A percentile compares a stretch with the other conserved stretches of the same genome.
Evolutionary conservation across 2,797 vertebrate genomes (phyloP).

Genomic region (Hoplostethus atlanticus): DNA sequence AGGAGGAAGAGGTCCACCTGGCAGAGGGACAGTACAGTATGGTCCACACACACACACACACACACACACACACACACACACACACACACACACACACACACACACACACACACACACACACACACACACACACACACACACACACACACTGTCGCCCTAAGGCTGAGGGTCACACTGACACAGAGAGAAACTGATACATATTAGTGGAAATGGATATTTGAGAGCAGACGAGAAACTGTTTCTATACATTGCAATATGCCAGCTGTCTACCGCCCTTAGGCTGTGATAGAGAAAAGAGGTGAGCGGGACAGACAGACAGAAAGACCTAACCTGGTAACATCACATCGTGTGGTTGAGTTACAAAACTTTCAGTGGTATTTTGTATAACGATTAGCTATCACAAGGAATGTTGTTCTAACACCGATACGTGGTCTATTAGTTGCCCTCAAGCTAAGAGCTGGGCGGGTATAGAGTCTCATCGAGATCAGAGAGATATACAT

Average conservation of each 20-base stretch:
- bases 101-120: slow-evolving; percentile 20
- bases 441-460: not conserved
- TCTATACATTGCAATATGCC: slow-evolving; percentile 47
- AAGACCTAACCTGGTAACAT: not conserved
- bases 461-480: not conserved
- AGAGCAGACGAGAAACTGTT: slow-evolving; percentile 39
- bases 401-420: slow-evolving; percentile 12
- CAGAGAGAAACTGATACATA: slow-evolving; percentile 51
- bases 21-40: slow-evolving; percentile 56
- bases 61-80: slow-evolving; percentile 19
- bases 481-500: not conserved
- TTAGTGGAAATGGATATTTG: slow-evolving; percentile 60
- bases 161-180: slow-evolving; percentile 48
- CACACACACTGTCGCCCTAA: slow-evolving; percentile 29
- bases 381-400: not conserved
- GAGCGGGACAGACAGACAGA: not conserved
- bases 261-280: slow-evolving; percentile 58
- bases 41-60: slow-evolving; percentile 25
- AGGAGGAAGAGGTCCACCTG: slow-evolving; percentile 79
- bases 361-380: not conserved
- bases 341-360: slow-evolving; percentile 22
- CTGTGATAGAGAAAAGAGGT: slow-evolving; percentile 36
- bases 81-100: slow-evolving; percentile 13
- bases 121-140: slow-evolving; percentile 27
- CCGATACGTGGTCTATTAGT: not conserved